phyloP scores from a whole-genome alignment of 2,888 invertebrate species.

The Charanyca ferruginea region DNA sequence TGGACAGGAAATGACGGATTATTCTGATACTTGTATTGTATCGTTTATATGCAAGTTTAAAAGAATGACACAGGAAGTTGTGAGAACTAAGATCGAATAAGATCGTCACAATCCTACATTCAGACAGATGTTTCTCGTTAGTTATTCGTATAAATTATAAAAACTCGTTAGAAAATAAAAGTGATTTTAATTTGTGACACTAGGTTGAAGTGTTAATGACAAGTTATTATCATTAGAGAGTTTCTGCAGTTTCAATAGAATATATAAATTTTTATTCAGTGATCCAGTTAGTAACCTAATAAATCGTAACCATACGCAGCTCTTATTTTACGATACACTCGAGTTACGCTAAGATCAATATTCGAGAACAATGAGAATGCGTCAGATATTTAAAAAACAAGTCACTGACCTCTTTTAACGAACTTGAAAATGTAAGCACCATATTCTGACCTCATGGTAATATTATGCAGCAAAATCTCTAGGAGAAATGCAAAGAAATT shows the following conservation, averaged over 20 bases:
- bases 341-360: slow-evolving; percentile 43
- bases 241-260: background rate
- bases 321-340: slow-evolving; percentile 11
- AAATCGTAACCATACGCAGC: slow-evolving; percentile 1
- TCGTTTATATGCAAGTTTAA: too few species aligned
- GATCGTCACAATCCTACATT: slow-evolving; percentile 1
- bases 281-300: background rate
- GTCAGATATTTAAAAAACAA: slow-evolving; percentile 38
- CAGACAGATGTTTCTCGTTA: background rate
- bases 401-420: slow-evolving; percentile 42
- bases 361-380: slow-evolving; percentile 49
- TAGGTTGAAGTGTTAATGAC: too few species aligned
- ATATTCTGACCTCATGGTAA: slow-evolving; percentile 10
- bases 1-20: slow-evolving; percentile 42
- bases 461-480: background rate
- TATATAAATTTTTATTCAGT: background rate
- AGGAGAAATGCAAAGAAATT: background rate
- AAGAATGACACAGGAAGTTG: slow-evolving; percentile 38
- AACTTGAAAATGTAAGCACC: slow-evolving; percentile 10
- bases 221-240: background rate
- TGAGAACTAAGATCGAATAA: slow-evolving; percentile 17
- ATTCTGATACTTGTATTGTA: slow-evolving; percentile 19
- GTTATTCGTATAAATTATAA: background rate
- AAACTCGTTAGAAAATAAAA: background rate
- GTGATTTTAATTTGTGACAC: too few species aligned